Base-by-base conservation (phyloP, 2,113 vertebrate species). In the Ptychochromis oligacanthus region DNA sequence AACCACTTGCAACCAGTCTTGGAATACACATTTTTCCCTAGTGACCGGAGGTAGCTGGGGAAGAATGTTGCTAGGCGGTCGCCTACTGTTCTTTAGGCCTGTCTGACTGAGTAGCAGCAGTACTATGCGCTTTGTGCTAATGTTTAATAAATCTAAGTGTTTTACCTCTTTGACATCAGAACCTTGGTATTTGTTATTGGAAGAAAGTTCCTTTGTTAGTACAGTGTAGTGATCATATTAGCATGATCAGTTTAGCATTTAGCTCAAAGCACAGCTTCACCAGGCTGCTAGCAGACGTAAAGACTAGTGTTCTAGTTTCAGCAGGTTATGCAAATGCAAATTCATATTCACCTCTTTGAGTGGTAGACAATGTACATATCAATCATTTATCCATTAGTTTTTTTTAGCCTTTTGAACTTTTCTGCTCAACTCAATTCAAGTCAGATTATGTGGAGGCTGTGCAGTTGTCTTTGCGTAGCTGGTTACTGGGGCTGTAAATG, bases 241-340 rank as follows among this genome's bases (percentile, higher is more conserved):
- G 8, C 31, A 75, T 57, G 72, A 56, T 57, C 31, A 36, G n/a
- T 55, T 56, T 75, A 52, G 13, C 14, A 52, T 52, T 15, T 52
- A 75, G 72, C 52, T 75, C 52, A 22, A 57, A 56, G 65, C 7
- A 24, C 20, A 75, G 31, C 52, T 56, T 56, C 31, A 56, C 46
- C 11, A 0, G 1, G 17, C 67, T 49, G 65, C 43, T 72, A 31
- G 43, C 24, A 20, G 43, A 43, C 65, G 24, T 52, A 72, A 72
- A 52, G 65, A 72, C 40, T 49, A 5, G 6, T 49, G 3, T 72
- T 72, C 67, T 31, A 54, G 18, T 54, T 72, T 72, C 67, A 72
- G 67, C 26, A 54, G 18, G 67, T 72, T 72, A 54, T 72, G 26
- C n/a, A 72, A 72, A 72, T 72, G 67, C 67, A 54, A 72, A 72